Base-by-base conservation (phyloP, 2,113 vertebrate species). In the Stercorarius parasiticus region DNA sequence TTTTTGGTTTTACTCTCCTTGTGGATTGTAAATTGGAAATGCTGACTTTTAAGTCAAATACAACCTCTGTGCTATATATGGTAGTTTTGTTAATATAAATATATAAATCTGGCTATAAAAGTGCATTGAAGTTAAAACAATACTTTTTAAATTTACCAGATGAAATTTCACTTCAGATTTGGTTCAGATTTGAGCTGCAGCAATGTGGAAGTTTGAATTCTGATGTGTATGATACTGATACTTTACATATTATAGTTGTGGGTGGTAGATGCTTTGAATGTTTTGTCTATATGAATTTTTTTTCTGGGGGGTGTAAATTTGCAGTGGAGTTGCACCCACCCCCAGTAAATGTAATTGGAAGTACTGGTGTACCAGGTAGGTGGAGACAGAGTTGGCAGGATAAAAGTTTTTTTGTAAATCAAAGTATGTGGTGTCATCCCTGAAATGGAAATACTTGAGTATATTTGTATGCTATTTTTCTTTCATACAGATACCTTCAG, bases 401-500 rank as follows among this genome's bases (percentile, higher is more conserved):
- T 76, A 82, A 62, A 32, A 8, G 0, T 36, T 11, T 25, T 86
- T 58, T 58, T 30, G 5, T 52, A 20, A 40, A 42, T 70, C 29
- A 11, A 3, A 38, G 38, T 49, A 9, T 72, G 22, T 56, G 25
- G 9, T 36, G 21, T 67, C 14, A 45, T 86, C 38, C 8, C 26
- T 86, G 22, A 42, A 82, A 25, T 50, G 49, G 26, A 61, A 74
- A 15, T 82, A 45, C 16, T 32, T 66, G 16, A 2, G 14, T 93
- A 18, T 88, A 79, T 64, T 45, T 55, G 34, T 61, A 17, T 70
- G 16, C 5, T 86, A 6, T 86, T 65, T 79, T 73, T 45, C 34
- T 96, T 97, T 93, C 12, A 1, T 73, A 19, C 88, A 99, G 99
- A 99, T 99, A 98, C 99, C 99, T 93, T 98, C 99, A 98, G 99